phyloP scores from a whole-genome alignment of 2,888 invertebrate genomes.

The Tanypteryx hageni region DNA sequence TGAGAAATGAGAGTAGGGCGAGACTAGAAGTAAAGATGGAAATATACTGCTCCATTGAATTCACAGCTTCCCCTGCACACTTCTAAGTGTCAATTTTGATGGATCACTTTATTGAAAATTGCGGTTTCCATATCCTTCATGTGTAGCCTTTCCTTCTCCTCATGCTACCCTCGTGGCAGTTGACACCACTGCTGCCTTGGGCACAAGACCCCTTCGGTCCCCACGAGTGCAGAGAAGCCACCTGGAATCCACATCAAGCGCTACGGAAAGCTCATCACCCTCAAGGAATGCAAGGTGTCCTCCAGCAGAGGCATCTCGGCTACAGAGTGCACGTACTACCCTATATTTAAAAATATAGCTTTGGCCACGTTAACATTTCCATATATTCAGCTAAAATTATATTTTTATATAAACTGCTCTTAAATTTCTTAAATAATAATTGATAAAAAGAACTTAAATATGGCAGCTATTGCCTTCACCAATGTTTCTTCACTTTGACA shows the following conservation, averaged over 20 bases:
- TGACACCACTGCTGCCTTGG: conserved; percentile 71
- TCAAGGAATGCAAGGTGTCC: conserved; percentile 88
- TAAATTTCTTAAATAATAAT: too few relatives aligned
- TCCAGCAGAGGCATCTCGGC: conserved; percentile 85
- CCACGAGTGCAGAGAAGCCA: conserved; percentile 87
- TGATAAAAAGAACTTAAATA: too few relatives aligned
- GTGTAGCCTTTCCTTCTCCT: neutral
- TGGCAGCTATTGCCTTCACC: too few relatives aligned
- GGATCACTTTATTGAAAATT: conserved; percentile 2
- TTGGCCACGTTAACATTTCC: neutral
- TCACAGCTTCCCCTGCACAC: conserved; percentile 28
- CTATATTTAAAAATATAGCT: neutral
- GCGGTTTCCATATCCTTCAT: neutral
- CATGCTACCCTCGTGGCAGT: conserved; percentile 45
- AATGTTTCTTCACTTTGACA: too few relatives aligned
- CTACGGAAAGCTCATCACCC: conserved; percentile 84
- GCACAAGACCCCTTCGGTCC: conserved; percentile 86
- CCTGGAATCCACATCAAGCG: conserved; percentile 86
- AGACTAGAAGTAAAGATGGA: conserved; percentile 1
- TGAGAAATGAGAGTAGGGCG: conserved; percentile 10
- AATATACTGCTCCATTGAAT: neutral
- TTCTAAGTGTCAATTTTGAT: neutral
- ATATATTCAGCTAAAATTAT: neutral
- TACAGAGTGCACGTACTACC: conserved; percentile 84
- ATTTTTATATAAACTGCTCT: too few relatives aligned